Evolutionary conservation across 2,113 vertebrate genomes (phyloP).

Genomic region (Barnardius zonarius): DNA sequence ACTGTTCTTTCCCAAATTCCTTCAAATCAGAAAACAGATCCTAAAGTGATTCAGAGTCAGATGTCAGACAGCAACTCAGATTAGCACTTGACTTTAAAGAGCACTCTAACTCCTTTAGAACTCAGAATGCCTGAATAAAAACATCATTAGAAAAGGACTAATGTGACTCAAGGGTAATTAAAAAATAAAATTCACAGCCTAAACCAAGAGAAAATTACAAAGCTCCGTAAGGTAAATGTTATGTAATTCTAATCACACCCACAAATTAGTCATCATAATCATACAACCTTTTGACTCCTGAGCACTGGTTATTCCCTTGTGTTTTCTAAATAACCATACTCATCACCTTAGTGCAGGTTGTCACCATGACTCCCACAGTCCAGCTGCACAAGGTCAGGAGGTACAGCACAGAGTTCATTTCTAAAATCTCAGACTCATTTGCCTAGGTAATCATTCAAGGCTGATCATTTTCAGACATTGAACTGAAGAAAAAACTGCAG

Average conservation of each 20-base stretch:
- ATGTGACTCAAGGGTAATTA: background rate
- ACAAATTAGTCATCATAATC: background rate
- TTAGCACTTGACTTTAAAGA: background rate
- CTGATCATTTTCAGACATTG: background rate
- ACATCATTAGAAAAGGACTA: background rate
- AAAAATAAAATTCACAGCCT: background rate
- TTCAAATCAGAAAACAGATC: background rate
- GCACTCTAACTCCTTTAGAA: background rate
- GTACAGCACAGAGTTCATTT: background rate
- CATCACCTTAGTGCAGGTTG: background rate
- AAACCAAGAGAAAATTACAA: background rate
- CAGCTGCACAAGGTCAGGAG: background rate
- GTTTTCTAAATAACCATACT: background rate
- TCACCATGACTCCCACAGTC: background rate
- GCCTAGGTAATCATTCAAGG: background rate
- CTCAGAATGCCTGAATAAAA: background rate
- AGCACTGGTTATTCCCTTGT: background rate
- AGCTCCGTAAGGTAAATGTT: background rate
- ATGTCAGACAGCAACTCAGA: background rate
- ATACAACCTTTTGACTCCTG: background rate
- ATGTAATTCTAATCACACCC: background rate
- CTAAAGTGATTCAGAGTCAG: background rate
- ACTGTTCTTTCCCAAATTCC: accelerated
- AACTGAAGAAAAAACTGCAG: background rate
- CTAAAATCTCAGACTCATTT: background rate